Evolutionary conservation across 2,888 invertebrate species (phyloP).

Genomic region (Pogonocherus hispidulus): DNA sequence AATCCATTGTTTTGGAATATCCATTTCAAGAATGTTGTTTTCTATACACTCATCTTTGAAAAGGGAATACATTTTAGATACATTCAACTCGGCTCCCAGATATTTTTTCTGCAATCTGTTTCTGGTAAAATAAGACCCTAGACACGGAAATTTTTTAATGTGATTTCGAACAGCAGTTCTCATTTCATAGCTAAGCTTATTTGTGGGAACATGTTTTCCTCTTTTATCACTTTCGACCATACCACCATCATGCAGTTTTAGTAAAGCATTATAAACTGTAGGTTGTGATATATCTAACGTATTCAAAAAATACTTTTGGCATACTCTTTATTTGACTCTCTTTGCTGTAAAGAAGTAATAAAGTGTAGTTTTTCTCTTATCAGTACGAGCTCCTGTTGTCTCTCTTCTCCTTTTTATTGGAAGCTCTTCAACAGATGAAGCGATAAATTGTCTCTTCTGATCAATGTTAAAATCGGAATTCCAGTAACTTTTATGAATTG

Average conservation of each 20-base stretch:
- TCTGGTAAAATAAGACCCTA: slow-evolving; percentile 29
- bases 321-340: neutral
- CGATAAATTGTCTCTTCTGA: slow-evolving; percentile 10
- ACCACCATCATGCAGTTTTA: neutral
- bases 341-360: neutral
- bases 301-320: neutral
- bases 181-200: slow-evolving; percentile 24
- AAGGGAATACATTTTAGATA: slow-evolving; percentile 30
- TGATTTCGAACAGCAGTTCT: slow-evolving; percentile 26
- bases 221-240: slow-evolving; percentile 5
- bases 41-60: slow-evolving; percentile 32
- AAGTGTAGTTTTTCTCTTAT: neutral
- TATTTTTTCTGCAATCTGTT: slow-evolving; percentile 28
- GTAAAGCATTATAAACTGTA: neutral
- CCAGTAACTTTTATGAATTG: neutral
- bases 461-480: neutral
- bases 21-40: slow-evolving; percentile 27
- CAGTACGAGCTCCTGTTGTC: neutral
- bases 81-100: slow-evolving; percentile 27
- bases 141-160: slow-evolving; percentile 32
- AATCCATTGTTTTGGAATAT: slow-evolving; percentile 32
- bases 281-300: neutral
- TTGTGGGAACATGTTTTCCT: slow-evolving; percentile 11
- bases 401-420: neutral
- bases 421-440: neutral